These are phyloP conservation scores for Varanus salvator DNA, from an alignment of 2,113 vertebrate genomes.

Conservation along the genomic window DNA sequence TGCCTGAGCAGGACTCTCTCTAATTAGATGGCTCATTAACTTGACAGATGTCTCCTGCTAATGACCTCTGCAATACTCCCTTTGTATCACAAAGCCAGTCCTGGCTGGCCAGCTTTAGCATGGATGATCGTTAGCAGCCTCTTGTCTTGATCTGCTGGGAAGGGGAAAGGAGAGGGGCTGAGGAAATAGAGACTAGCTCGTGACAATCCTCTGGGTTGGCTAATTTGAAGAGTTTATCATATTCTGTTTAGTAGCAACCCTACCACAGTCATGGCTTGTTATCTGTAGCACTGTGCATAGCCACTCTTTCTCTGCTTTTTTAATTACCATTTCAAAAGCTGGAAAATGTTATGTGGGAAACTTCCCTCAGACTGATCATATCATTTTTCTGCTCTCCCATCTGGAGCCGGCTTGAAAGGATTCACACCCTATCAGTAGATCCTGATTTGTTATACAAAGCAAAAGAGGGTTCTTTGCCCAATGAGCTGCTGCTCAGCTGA, in stretches of 20 bases:
- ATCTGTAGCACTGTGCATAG: neutral
- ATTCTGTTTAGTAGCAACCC: neutral
- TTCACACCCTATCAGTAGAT: conserved; percentile 30
- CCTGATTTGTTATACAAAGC: conserved; percentile 37
- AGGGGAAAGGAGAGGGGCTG: too few species aligned
- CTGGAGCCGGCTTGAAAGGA: conserved; percentile 2
- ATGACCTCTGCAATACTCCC: too few species aligned
- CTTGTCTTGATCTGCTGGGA: too few species aligned
- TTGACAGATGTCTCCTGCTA: too few species aligned
- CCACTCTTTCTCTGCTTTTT: neutral
- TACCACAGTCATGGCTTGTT: neutral
- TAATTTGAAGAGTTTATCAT: neutral
- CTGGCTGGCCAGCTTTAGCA: too few species aligned
- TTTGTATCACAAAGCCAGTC: too few species aligned
- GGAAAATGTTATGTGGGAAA: conserved; percentile 13
- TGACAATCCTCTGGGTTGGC: neutral
- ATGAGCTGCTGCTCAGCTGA: conserved; percentile 31
- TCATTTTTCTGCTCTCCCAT: neutral
- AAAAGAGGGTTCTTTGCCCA: neutral
- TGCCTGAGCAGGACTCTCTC: too few species aligned
- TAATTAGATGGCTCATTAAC: too few species aligned
- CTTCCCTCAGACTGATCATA: conserved; percentile 31
- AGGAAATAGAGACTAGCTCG: too few species aligned
- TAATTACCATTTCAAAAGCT: neutral
- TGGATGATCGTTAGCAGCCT: too few species aligned